Conservation (phyloP, 2,888 invertebrate species). For the Spodoptera littoralis region DNA sequence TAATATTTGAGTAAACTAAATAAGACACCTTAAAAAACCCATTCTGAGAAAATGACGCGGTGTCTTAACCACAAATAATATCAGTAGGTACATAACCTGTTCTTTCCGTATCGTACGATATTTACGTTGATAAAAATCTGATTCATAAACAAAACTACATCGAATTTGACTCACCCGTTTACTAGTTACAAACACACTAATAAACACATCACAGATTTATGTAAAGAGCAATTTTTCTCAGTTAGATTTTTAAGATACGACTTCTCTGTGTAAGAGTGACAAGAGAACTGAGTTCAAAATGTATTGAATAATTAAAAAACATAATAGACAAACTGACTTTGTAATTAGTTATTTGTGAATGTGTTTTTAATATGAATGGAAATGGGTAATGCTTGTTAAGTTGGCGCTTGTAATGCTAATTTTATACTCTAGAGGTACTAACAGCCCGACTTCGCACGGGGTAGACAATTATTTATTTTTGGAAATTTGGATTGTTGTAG, state of each 20-base stretch:
- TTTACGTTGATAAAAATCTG: background rate
- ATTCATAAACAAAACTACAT: slow-evolving; percentile 17
- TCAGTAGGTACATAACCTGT: background rate
- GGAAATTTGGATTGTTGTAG: too few relatives aligned
- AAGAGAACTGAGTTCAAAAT: slow-evolving; percentile 10
- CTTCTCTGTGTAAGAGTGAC: background rate
- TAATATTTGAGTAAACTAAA: too few relatives aligned
- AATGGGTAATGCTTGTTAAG: too few relatives aligned
- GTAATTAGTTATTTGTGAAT: background rate
- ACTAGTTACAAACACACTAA: slow-evolving; percentile 11
- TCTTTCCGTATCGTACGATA: background rate
- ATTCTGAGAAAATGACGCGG: too few relatives aligned
- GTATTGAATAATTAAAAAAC: slow-evolving; percentile 1
- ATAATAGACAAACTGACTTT: slow-evolving; percentile 1
- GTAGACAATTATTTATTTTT: too few relatives aligned
- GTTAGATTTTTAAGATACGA: slow-evolving; percentile 9
- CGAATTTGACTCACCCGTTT: slow-evolving; percentile 39
- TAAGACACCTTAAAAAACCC: too few relatives aligned
- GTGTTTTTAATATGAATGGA: too few relatives aligned
- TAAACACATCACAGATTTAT: background rate
- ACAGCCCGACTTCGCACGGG: too few relatives aligned
- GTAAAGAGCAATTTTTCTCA: background rate
- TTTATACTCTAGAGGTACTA: too few relatives aligned
- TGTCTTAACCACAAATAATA: background rate
- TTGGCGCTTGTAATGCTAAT: too few relatives aligned